Evolutionary conservation across 2,888 invertebrate species (phyloP), one percentile per base, ranked within the genome.

Genomic region (Callimorpha dominula): DNA sequence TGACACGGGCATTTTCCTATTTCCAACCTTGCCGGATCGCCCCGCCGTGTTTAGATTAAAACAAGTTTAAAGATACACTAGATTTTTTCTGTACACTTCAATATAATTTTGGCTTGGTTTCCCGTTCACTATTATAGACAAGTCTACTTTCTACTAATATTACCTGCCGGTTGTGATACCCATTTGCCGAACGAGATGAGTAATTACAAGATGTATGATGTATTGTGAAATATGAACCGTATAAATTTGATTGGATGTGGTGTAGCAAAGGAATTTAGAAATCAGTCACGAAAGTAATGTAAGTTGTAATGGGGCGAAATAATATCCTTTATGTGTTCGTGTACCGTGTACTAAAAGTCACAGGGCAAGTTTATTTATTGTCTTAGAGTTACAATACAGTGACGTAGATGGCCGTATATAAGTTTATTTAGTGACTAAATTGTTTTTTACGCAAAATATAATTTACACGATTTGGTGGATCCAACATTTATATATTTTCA

Each of bases 171-270:
- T 90, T 89, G 88, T 92, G 91, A 93, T 93, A 93, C 93, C 93
- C 94, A 94, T 94, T 94, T 92, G 90, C 87, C 82, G 87, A 87
- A 89, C 89, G 88, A 87, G 91, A 92, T 94, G 92, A 94, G 90
- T 93, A 93, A 94, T 94, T 94, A 93, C 92, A 85, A 84, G 87
- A 87, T 88, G 89, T 87, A 87, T 89, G 88, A 95, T 94, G 92
- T 86, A 88, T 91, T 90, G 91, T 92, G 90, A 93, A 91, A 91
- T 94, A 93, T 92, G 91, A 90, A 90, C 93, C 93, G 91, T 90
- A 89, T 83, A 90, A 90, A 94, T 93, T 89, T 87, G 91, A 94
- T 94, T 93, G 87, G 93, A 86, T 88, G 83, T 91, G 91, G 90
- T 89, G 83, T 75, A 79, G 70, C 75, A 79, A 81, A 73, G 69